A percentile compares a stretch with the other conserved stretches of the same genome.
These are phyloP conservation scores for Zootermopsis nevadensis DNA, from an alignment of 2,888 invertebrate genomes.

Conservation along the genomic window DNA sequence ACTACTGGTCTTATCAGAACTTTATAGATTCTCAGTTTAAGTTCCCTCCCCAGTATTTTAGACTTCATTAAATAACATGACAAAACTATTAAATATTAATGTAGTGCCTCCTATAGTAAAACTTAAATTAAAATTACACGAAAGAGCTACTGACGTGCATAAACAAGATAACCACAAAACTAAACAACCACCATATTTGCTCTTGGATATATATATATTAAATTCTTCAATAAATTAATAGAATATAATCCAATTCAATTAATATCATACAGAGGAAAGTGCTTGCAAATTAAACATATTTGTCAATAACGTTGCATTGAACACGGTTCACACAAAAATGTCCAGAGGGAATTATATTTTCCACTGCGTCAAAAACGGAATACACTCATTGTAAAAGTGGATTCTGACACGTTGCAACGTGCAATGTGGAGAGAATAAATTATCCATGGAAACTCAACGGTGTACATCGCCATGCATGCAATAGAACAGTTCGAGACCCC, in stretches of 20 bases:
- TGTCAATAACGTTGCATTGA: conserved; percentile 37
- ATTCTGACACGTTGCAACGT: neutral
- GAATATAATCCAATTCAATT: conserved; percentile 37
- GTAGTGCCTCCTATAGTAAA: no score
- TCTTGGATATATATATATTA: conserved; percentile 29
- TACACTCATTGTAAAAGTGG: conserved; percentile 20
- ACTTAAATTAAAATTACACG: neutral
- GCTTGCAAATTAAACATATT: conserved; percentile 41
- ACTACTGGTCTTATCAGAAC: no score
- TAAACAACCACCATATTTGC: conserved; percentile 16
- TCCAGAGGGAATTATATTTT: conserved; percentile 35
- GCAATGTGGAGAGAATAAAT: neutral
- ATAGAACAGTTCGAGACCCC: no score
- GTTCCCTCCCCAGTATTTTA: no score
- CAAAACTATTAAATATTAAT: no score
- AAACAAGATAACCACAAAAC: conserved; percentile 30
- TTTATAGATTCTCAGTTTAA: no score
- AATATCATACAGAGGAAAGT: conserved; percentile 24
- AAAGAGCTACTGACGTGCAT: neutral
- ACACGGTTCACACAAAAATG: conserved; percentile 37
- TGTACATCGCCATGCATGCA: neutral
- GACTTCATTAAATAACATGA: no score
- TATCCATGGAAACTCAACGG: neutral
- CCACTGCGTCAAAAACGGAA: conserved; percentile 15
- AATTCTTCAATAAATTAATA: conserved; percentile 43